Base-by-base conservation (phyloP, 2,797 vertebrate species). In the Triplophysa yarkandensis region DNA sequence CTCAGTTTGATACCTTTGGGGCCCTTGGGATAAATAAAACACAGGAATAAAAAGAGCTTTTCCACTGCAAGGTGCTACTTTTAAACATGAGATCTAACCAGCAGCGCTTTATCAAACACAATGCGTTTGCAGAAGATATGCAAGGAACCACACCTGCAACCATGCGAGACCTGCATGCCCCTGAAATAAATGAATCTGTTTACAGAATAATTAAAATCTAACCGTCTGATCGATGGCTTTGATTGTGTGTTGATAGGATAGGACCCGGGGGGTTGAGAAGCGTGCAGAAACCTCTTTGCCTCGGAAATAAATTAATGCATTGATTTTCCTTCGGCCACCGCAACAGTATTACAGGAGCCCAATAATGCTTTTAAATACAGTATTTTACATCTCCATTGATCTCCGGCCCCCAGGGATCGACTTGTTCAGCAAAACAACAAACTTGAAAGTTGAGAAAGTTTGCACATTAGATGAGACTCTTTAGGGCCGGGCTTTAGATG, bases 231-330 rank as follows among this genome's bases (percentile, higher is more conserved):
- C 78, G 72, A 81, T 84, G 69, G 65, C 73, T 69, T 69, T 69
- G 67, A 75, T 83, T 81, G 80, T 71, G 78, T 62, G 72, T 78
- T 74, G 80, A 79, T 83, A 71, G 66, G 58, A 54, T 58, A 54
- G 46, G 68, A 67, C 81, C 77, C 76, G 13, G 34, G 77, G 48
- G 69, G 75, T 28, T 6, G 55, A 74, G 77, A 60, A 7, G 61
- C 60, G 54, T 65, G 43, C 71, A 69, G 54, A 74, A 77, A 57
- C 57, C 67, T 68, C 36, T 80, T 55, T 55, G 67, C 54, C 67
- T 55, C 52, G 63, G 78, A 82, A 81, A 84, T 84, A 78, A 83
- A 84, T 83, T 83, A 74, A 81, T 76, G 70, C 54, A 84, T 83
- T 65, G 83, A 84, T 83, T 84, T 80, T 63, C 79, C 80, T 81